Conservation (phyloP, 2,888 invertebrate genomes). For the Zhengitettix transpicula region DNA sequence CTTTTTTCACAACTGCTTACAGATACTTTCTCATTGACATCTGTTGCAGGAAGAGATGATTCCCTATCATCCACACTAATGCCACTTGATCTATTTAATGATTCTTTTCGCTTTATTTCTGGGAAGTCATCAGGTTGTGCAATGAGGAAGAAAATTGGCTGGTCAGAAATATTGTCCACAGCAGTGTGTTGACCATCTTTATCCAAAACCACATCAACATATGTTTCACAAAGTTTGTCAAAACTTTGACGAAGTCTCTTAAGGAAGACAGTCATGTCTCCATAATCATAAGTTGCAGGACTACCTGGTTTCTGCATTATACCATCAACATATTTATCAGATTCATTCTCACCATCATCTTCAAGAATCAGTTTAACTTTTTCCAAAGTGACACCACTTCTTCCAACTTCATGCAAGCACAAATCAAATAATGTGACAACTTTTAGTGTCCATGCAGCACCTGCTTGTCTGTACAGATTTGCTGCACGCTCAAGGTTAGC, state of each 20-base stretch:
- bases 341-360: slow-evolving; percentile 5
- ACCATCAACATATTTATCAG: slow-evolving; percentile 8
- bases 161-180: slow-evolving; percentile 27
- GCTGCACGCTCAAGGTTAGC: slow-evolving; percentile 72
- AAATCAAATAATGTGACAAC: slow-evolving; percentile 71
- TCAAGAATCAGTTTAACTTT: slow-evolving; percentile 17
- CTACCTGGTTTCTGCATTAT: slow-evolving; percentile 8
- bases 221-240: slow-evolving; percentile 30
- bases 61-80: background rate
- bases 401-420: slow-evolving; percentile 49
- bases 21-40: background rate
- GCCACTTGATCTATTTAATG: slow-evolving; percentile 8
- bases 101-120: slow-evolving; percentile 22
- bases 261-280: slow-evolving; percentile 10
- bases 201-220: slow-evolving; percentile 31
- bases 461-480: slow-evolving; percentile 82
- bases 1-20: background rate
- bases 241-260: slow-evolving; percentile 25
- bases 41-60: background rate
- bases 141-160: slow-evolving; percentile 38
- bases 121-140: slow-evolving; percentile 37
- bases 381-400: slow-evolving; percentile 20
- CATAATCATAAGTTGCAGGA: background rate
- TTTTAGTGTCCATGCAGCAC: slow-evolving; percentile 80
- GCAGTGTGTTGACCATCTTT: slow-evolving; percentile 28